Percentiles rank a stretch among this genome's conserved stretches.
These are phyloP conservation scores for Odontesthes bonariensis DNA, from an alignment of 2,113 vertebrate species.

Conservation along the genomic window DNA sequence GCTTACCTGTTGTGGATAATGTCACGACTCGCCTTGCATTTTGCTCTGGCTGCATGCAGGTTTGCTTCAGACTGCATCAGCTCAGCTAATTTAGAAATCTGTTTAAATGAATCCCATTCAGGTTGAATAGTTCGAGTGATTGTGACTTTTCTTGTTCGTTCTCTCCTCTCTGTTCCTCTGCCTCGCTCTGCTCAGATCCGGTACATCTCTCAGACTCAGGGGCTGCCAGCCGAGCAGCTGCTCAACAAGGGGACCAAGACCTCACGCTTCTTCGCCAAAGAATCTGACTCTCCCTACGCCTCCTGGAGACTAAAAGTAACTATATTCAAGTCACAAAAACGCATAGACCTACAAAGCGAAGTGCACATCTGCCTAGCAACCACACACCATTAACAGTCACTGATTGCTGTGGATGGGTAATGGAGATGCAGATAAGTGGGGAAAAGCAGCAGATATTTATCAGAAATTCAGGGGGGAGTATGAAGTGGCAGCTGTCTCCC, in stretches of 20 bases:
- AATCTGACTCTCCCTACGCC: slow-evolving; percentile 90
- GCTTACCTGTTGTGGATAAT: not conserved
- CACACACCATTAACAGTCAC: not conserved
- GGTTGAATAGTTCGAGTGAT: not conserved
- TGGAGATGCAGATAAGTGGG: too few species aligned
- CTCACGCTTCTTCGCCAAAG: slow-evolving; percentile 88
- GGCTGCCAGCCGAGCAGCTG: slow-evolving; percentile 92
- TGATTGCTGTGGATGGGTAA: not conserved
- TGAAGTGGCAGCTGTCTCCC: slow-evolving; percentile 1
- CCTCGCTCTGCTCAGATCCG: slow-evolving; percentile 88
- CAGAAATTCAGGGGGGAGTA: not conserved
- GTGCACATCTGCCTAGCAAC: not conserved
- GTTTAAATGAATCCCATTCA: not conserved
- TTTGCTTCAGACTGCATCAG: not conserved
- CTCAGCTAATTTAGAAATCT: not conserved
- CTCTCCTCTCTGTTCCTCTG: not conserved
- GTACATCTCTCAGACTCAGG: slow-evolving; percentile 99
- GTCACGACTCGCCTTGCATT: too few species aligned
- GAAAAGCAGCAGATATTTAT: not conserved
- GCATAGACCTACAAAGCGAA: not conserved
- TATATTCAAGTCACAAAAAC: not conserved
- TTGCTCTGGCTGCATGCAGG: not conserved
- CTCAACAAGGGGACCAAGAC: slow-evolving; percentile 98
- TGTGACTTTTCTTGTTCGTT: not conserved
- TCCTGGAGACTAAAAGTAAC: slow-evolving; percentile 95